Conservation (phyloP, 2,797 vertebrate genomes). For the Brachyrhaphis roseni region DNA sequence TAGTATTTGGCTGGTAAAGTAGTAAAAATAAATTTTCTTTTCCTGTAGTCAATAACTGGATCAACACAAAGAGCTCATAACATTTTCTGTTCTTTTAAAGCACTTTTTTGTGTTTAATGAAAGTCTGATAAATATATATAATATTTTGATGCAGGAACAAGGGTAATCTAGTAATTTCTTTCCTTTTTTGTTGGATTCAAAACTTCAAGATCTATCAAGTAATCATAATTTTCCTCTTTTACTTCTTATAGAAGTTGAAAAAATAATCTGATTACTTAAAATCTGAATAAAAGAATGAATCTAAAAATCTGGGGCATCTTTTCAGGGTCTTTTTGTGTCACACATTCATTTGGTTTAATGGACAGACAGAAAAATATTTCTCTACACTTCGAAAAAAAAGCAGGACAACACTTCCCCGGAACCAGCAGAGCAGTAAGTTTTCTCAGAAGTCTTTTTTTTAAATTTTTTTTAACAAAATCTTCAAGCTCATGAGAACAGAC, state of each 20-base stretch:
- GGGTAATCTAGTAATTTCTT: not conserved
- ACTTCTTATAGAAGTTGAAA: not conserved
- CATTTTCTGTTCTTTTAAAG: not conserved
- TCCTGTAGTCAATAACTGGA: not conserved
- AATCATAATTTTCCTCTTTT: not conserved
- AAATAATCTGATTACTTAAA: not conserved
- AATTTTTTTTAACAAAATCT: conserved; percentile 5
- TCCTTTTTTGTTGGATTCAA: not conserved
- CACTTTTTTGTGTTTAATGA: not conserved
- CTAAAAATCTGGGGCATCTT: too few relatives aligned
- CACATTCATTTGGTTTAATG: not conserved
- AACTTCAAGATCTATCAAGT: not conserved
- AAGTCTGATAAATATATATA: not conserved
- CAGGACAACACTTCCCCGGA: conserved; percentile 1
- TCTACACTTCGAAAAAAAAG: conserved; percentile 6
- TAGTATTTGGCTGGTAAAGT: not conserved
- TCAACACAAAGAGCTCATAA: not conserved
- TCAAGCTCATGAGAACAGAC: conserved; percentile 14
- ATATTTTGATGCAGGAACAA: not conserved
- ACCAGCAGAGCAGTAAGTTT: not conserved
- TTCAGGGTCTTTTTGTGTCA: too few relatives aligned
- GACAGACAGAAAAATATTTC: not conserved
- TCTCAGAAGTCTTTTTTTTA: not conserved
- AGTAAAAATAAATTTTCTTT: not conserved
- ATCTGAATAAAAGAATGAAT: not conserved